Conservation (phyloP, 2,888 invertebrate species). For the Amphipyra berbera region DNA sequence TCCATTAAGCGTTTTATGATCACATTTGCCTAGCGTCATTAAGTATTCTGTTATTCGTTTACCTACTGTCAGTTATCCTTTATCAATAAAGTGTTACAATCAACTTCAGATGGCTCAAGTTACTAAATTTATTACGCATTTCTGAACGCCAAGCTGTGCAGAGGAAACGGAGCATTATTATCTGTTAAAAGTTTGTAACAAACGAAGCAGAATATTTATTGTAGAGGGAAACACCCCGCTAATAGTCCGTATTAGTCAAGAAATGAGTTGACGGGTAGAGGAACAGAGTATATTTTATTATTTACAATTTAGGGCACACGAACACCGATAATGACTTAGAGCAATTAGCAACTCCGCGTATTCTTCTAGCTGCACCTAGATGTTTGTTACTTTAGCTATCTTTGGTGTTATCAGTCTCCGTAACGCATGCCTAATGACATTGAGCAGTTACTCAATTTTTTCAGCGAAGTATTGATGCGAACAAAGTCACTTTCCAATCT, state of each 20-base stretch:
- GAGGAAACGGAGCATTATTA: constrained; percentile 59
- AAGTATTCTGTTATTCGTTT: constrained; percentile 50
- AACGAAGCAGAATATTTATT: constrained; percentile 61
- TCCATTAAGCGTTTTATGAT: constrained; percentile 21
- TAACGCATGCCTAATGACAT: constrained; percentile 20
- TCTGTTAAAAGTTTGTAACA: constrained; percentile 61
- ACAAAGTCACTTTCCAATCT: constrained; percentile 45
- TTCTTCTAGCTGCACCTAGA: constrained; percentile 17
- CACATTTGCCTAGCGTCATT: constrained; percentile 26
- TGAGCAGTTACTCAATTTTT: constrained; percentile 19
- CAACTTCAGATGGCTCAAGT: constrained; percentile 53
- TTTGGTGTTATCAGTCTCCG: constrained; percentile 20
- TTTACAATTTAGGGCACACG: constrained; percentile 48
- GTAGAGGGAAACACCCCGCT: constrained; percentile 45
- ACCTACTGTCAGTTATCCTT: too few relatives aligned
- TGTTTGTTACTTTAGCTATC: constrained; percentile 27
- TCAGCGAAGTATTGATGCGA: constrained; percentile 7
- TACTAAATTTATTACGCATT: constrained; percentile 49
- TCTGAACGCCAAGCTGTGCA: constrained; percentile 48
- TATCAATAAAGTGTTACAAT: constrained; percentile 45
- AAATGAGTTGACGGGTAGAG: constrained; percentile 23
- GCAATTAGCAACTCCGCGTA: constrained; percentile 40
- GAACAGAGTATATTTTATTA: constrained; percentile 39
- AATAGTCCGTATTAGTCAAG: constrained; percentile 32
- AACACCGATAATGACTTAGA: constrained; percentile 42